phyloP scores from a whole-genome alignment of 2,113 vertebrate genomes.

The Sapajus apella region DNA sequence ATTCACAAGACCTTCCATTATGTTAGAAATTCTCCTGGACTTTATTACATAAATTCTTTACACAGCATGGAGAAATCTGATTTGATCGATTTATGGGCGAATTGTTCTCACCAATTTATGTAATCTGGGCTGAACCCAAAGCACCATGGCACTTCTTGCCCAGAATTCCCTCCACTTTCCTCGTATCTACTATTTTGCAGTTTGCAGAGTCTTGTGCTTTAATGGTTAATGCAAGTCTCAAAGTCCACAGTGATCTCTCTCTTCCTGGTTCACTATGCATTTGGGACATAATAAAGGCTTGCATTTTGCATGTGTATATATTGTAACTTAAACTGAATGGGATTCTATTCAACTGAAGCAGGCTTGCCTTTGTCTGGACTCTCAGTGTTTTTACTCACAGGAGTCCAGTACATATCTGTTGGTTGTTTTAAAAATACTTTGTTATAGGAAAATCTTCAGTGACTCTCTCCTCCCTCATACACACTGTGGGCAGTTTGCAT shows the following conservation, averaged over 20 bases:
- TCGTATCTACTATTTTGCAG: not conserved
- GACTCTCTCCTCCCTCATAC: not conserved
- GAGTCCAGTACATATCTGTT: not conserved
- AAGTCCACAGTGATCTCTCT: not conserved
- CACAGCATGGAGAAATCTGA: not conserved
- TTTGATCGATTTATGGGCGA: not conserved
- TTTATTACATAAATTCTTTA: not conserved
- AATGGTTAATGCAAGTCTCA: not conserved
- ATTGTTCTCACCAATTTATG: not conserved
- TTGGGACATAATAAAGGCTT: not conserved
- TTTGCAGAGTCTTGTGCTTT: not conserved
- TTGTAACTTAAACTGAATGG: not conserved
- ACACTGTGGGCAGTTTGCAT: not conserved
- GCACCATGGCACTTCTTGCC: too few relatives aligned
- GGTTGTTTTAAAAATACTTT: not conserved
- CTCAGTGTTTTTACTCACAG: not conserved
- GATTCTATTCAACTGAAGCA: not conserved
- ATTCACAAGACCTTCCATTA: not conserved
- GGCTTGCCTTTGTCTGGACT: not conserved
- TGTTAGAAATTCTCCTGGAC: not conserved
- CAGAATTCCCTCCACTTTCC: not conserved
- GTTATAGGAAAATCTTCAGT: not conserved
- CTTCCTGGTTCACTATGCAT: not conserved
- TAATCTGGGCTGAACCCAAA: not conserved
- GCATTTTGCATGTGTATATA: not conserved